Percentiles rank a stretch among this genome's conserved stretches.
phyloP scores from a whole-genome alignment of 2,888 invertebrate species.

The Troides oblongomaculatus region DNA sequence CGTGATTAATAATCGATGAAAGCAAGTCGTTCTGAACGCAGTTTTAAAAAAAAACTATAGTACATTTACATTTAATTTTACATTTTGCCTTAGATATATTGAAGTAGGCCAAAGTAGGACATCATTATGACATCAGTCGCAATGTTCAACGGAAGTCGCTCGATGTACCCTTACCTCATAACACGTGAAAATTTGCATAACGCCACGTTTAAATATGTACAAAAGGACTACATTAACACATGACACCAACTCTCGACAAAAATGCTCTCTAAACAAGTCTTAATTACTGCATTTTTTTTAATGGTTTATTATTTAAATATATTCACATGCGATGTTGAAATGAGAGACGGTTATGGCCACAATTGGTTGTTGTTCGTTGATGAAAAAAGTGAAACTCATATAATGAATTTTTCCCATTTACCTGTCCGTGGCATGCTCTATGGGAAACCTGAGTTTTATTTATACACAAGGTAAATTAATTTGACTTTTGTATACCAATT shows the following conservation, averaged over 20 bases:
- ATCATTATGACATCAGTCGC: conserved; percentile 3
- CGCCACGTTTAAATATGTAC: conserved; percentile 9
- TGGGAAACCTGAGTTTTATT: conserved; percentile 67
- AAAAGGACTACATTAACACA: not conserved
- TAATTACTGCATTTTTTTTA: not conserved
- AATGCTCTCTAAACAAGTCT: conserved; percentile 9
- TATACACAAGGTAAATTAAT: conserved; percentile 63
- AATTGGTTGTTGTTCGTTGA: conserved; percentile 72
- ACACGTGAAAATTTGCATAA: conserved; percentile 26
- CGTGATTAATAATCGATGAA: too few relatives aligned
- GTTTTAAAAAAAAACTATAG: not conserved
- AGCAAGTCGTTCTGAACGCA: too few relatives aligned
- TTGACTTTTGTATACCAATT: not conserved
- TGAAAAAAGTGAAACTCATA: conserved; percentile 59
- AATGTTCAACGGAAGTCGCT: conserved; percentile 34
- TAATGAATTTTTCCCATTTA: conserved; percentile 60
- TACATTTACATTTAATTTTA: not conserved
- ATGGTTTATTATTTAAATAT: conserved; percentile 2
- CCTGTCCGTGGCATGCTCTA: conserved; percentile 51
- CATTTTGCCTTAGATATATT: conserved; percentile 6
- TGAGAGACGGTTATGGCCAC: conserved; percentile 59
- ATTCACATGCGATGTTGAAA: conserved; percentile 40
- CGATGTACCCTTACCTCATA: conserved; percentile 20
- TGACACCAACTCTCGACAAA: not conserved
- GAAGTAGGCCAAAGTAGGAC: not conserved